Base-by-base conservation (phyloP, 1,140 invertebrate species). In the Tetramorium alpestre region DNA sequence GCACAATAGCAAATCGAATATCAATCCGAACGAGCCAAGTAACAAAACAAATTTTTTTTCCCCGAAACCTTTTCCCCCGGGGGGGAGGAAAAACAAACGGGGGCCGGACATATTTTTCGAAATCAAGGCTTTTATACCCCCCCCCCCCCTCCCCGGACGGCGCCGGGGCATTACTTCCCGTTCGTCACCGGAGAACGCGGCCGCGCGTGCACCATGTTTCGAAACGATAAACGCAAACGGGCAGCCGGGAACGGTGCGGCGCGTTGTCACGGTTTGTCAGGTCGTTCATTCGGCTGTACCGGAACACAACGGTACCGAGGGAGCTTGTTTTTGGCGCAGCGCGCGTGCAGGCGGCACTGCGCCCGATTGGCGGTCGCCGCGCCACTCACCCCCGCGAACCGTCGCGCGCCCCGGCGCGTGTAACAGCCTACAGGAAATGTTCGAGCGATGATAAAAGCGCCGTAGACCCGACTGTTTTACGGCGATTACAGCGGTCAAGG, bases 391-490 rank as follows among this genome's bases (percentile, higher is more conserved):
- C 33, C 16, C 10, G 44, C 41, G 60, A 90, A 90, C 88, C 56
- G 33, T 75, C 67, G 65, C 18, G 58, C 33, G 3, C 33, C n/a
- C n/a, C 80, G 18, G 67, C 51, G 58, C 69, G 75, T 62, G 82
- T 62, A 86, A 88, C 58, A 41, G 64, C 47, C 22, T 77, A 85
- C 77, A 4, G 76, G 86, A 90, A 86, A 86, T 85, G 81, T 82
- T 41, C 38, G 70, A 86, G 76, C 54, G 86, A 90, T 90, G 89
- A 90, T 90, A 90, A 88, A 90, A 90, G 86, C 86, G 38, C 41
- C 64, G 28, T 25, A 60, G 72, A 44, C 65, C 33, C 47, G 75
- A 75, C 89, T 88, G 89, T 90, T 90, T 90, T 88, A 90, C 81
- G 75, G 44, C 72, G 89, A 90, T 90, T 90, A 90, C 81, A 86